Conservation (phyloP, 2,113 vertebrate genomes). For the Paradoxurus hermaphroditus region DNA sequence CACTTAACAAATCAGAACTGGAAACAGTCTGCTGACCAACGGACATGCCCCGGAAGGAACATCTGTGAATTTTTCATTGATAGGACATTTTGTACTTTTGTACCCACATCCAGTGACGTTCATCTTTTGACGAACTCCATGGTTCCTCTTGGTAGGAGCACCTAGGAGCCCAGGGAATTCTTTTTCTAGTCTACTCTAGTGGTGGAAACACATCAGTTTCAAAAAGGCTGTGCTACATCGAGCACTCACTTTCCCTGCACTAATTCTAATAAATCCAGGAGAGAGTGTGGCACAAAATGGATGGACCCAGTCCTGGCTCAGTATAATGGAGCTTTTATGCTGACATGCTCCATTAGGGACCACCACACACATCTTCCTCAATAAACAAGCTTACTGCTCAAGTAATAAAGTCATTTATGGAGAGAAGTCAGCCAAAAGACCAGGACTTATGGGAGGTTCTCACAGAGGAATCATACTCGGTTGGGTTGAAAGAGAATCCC, state of each 20-base stretch:
- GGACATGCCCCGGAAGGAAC: not conserved
- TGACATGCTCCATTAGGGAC: conserved; percentile 38
- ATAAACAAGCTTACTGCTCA: conserved; percentile 48
- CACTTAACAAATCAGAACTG: not conserved
- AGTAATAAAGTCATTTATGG: conserved; percentile 46
- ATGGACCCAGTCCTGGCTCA: not conserved
- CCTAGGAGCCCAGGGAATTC: not conserved
- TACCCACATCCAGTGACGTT: not conserved
- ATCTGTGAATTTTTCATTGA: not conserved
- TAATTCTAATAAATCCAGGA: conserved; percentile 55
- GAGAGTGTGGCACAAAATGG: not conserved
- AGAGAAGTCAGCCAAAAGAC: conserved; percentile 34
- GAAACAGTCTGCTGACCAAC: conserved; percentile 1
- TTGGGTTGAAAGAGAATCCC: not conserved
- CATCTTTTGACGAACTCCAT: not conserved
- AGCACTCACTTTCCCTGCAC: conserved; percentile 29
- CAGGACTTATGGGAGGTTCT: not conserved
- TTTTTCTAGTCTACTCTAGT: not conserved
- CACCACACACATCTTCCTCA: conserved; percentile 22
- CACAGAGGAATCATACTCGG: not conserved
- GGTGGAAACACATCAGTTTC: not conserved
- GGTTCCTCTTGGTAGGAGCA: not conserved
- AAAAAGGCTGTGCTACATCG: not conserved
- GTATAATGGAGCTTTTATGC: not conserved
- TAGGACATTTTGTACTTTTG: not conserved